A percentile compares a stretch with the other conserved stretches of the same genome.
phyloP scores from a whole-genome alignment of 2,113 vertebrate species.

The Trematomus loennbergii region DNA sequence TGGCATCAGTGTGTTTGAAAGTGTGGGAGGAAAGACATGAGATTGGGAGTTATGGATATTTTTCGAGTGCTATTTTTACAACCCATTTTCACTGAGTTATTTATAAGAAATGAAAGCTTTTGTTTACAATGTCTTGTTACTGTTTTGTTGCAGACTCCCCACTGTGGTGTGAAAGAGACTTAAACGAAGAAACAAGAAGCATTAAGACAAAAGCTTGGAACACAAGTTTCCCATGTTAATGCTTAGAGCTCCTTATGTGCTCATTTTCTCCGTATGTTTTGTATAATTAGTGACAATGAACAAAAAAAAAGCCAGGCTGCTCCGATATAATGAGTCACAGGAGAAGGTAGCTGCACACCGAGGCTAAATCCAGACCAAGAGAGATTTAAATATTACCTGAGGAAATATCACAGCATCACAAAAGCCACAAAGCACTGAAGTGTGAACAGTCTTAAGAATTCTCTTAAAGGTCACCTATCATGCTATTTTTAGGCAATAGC shows the following conservation, averaged over 20 bases:
- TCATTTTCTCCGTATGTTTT: slow-evolving; percentile 43
- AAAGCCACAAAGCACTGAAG: slow-evolving; percentile 4
- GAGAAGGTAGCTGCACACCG: slow-evolving; percentile 19
- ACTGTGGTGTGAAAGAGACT: neutral
- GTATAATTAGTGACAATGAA: slow-evolving; percentile 65
- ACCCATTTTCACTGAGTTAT: neutral
- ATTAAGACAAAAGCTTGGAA: slow-evolving; percentile 5
- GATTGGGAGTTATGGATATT: neutral
- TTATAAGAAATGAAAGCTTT: slow-evolving; percentile 6
- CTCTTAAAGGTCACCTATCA: neutral
- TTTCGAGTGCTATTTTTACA: neutral
- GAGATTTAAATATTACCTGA: slow-evolving; percentile 38
- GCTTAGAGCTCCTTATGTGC: slow-evolving; percentile 21
- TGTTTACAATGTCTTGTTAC: slow-evolving; percentile 6
- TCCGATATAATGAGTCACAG: slow-evolving; percentile 35
- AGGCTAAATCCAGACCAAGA: slow-evolving; percentile 24
- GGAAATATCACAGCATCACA: slow-evolving; percentile 12
- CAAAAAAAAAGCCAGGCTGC: slow-evolving; percentile 40
- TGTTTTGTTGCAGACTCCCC: neutral
- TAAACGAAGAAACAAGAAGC: slow-evolving; percentile 31
- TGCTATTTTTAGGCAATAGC: too few species aligned
- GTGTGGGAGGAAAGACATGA: neutral
- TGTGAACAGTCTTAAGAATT: neutral
- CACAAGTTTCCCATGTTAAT: slow-evolving; percentile 10
- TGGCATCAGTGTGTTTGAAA: neutral